Evolutionary conservation across 2,113 vertebrate species (phyloP).

Genomic region (Chionis minor): DNA sequence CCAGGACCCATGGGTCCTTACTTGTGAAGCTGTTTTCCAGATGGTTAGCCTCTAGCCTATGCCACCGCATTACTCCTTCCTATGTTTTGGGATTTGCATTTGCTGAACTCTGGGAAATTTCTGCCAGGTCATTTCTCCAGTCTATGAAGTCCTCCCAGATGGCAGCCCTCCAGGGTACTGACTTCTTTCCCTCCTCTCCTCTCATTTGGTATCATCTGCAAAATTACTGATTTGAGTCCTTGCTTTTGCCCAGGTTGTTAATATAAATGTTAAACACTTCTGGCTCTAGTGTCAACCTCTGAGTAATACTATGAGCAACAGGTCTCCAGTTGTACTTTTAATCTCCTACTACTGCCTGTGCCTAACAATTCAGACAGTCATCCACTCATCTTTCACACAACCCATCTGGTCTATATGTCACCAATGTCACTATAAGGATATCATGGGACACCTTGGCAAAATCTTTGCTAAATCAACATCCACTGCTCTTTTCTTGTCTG

Average conservation of each 20-base stretch:
- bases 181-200: background rate
- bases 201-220: background rate
- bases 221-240: background rate
- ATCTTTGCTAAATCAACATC: background rate
- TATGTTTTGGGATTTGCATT: background rate
- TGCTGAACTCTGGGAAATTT: background rate
- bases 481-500: background rate
- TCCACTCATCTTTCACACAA: background rate
- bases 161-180: background rate
- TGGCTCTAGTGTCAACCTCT: background rate
- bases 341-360: background rate
- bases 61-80: rapidly evolving
- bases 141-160: background rate
- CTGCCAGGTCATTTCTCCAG: background rate
- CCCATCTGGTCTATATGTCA: background rate
- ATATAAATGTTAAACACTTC: background rate
- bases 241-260: background rate
- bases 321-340: background rate
- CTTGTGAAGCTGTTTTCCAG: background rate
- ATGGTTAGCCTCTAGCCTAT: background rate
- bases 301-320: background rate
- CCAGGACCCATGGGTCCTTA: background rate
- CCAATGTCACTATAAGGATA: background rate
- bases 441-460: background rate
- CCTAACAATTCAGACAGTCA: background rate